A percentile compares a stretch with the other conserved stretches of the same genome.
These are phyloP conservation scores for Allobates femoralis DNA, from an alignment of 2,797 vertebrate genomes.

Conservation along the genomic window DNA sequence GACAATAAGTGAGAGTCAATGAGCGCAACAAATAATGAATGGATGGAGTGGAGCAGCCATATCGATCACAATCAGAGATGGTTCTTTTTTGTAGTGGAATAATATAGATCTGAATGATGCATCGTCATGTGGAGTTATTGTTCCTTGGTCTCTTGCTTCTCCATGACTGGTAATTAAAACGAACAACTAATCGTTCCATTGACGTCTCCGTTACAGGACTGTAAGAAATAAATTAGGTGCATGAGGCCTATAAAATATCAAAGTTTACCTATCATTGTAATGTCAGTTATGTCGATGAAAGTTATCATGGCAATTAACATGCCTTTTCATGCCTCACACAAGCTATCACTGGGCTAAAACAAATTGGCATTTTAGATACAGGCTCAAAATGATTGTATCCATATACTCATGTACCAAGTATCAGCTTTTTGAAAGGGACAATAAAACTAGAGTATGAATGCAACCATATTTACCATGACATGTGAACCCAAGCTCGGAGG, in stretches of 20 bases:
- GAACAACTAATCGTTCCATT: neutral
- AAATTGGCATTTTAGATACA: neutral
- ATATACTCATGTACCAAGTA: too few species aligned
- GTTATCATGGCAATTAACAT: neutral
- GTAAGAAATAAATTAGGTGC: neutral
- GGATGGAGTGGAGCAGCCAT: neutral
- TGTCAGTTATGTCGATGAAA: neutral
- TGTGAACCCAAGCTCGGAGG: too few species aligned
- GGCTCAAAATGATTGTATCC: neutral
- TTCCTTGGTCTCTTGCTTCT: neutral
- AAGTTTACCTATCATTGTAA: neutral
- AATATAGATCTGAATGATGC: neutral
- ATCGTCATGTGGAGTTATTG: neutral
- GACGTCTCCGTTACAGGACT: neutral
- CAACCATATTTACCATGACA: too few species aligned
- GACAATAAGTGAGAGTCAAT: slow-evolving; percentile 39
- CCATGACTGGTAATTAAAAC: neutral
- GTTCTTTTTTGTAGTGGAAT: slow-evolving; percentile 1
- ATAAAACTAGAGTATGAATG: too few species aligned
- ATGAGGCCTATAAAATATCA: neutral
- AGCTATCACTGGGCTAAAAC: neutral
- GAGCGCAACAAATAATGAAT: slow-evolving; percentile 8
- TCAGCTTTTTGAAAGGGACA: too few species aligned
- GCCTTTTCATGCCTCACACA: neutral
- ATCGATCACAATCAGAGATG: slow-evolving; percentile 41